Percentiles rank a stretch among this genome's conserved stretches.
Evolutionary conservation across 2,888 invertebrate genomes (phyloP).

Genomic region (Xestia xanthographa): DNA sequence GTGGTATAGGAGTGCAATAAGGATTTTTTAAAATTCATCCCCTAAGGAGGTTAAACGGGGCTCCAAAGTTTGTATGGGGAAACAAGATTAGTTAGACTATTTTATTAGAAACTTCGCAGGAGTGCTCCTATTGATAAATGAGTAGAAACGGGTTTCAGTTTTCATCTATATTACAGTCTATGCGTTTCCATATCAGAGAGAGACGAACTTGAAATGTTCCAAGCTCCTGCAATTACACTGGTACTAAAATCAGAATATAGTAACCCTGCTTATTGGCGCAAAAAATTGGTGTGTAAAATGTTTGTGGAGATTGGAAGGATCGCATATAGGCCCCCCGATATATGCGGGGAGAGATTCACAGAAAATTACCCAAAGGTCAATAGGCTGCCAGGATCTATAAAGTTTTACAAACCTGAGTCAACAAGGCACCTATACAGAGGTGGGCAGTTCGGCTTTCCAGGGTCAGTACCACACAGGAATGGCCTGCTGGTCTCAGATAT

Average conservation of each 20-base stretch:
- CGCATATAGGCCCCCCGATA: too few species aligned
- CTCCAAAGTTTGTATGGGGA: too few species aligned
- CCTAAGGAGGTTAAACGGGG: too few species aligned
- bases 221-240: neutral
- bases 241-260: neutral
- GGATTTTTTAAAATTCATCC: too few species aligned
- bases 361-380: neutral
- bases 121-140: too few species aligned
- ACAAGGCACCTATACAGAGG: slow-evolving; percentile 95
- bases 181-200: neutral
- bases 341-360: neutral
- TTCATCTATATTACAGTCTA: neutral
- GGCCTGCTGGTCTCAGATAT: slow-evolving; percentile 94
- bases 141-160: too few species aligned
- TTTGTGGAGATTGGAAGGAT: neutral
- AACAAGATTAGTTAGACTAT: too few species aligned
- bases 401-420: slow-evolving; percentile 90
- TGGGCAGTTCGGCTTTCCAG: slow-evolving; percentile 96
- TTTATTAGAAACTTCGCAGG: too few species aligned
- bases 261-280: neutral
- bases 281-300: neutral
- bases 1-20: too few species aligned
- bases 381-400: neutral
- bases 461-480: slow-evolving; percentile 95
- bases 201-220: neutral